Base-by-base conservation (phyloP, 2,888 invertebrate species). In the Fabriciana adippe region DNA sequence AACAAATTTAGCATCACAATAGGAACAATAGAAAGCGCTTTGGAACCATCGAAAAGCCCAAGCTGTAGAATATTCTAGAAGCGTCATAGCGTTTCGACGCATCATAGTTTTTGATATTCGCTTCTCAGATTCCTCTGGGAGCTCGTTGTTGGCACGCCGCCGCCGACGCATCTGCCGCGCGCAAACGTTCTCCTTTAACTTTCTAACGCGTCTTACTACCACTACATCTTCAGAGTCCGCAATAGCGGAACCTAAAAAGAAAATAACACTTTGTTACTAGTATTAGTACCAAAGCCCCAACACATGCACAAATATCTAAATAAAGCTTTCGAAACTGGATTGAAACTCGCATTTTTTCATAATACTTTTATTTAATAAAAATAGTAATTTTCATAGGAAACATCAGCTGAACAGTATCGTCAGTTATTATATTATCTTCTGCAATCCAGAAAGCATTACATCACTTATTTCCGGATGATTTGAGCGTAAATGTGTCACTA, bases 11-110 rank as follows among this genome's bases (percentile, higher is more conserved):
- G 68, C 67, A 45, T 90, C 88, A 56, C 92, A 92, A 70, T 92
- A 92, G 0, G 89, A 87, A 71, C 92, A 92, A 72, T 81, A 91
- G 68, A 89, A 92, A 1, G 85, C 81, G 71, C 86, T 87, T 48
- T 85, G 87, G 68, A 84, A 91, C 89, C 90, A 92, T 56, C 92
- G 81, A 66, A 92, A 92, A 0, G 92, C 86, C 91, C 90, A 92
- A 0, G 89, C 90, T 0, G 91, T 90, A 2, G 92, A 90, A 76
- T 73, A 83, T 81, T 90, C 87, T 41, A 92, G 79, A 74, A 92
- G 76, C 0, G 77, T 84, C 73, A 89, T 74, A 2, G 92, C 90
- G 68, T 92, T 92, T 65, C 87, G 79, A 26, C 89, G 80, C 92
- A 92, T 90, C 89, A 90, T 90, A 0, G 89, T 90, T 79, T 88